Evolutionary conservation across 2,888 invertebrate species (phyloP).

Genomic region (Amphipoea oculea): DNA sequence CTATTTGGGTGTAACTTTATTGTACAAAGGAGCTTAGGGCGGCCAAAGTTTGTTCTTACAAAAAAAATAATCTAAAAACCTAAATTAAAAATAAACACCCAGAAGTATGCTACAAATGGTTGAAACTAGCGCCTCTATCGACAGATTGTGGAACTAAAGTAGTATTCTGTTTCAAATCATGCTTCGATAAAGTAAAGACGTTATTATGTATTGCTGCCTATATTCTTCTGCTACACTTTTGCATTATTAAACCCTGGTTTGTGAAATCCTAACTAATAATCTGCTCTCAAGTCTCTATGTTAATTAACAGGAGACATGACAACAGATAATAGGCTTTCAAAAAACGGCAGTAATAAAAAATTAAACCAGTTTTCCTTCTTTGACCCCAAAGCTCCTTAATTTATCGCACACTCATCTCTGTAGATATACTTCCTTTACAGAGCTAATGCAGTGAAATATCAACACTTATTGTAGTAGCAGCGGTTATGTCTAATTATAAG

Average conservation of each 20-base stretch:
- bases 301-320: not conserved
- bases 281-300: not conserved
- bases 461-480: constrained; percentile 67
- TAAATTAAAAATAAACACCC: not conserved
- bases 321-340: not conserved
- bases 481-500: constrained; percentile 72
- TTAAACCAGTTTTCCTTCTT: not conserved
- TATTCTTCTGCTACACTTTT: not conserved
- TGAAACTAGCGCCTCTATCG: not conserved
- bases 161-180: not conserved
- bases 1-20: constrained; percentile 64
- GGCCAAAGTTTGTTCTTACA: not conserved
- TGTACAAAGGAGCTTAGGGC: constrained; percentile 48
- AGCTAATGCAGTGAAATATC: constrained; percentile 77
- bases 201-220: not conserved
- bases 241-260: not conserved
- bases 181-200: not conserved
- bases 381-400: constrained; percentile 41
- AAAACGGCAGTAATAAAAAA: not conserved
- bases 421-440: constrained; percentile 82
- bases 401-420: constrained; percentile 81
- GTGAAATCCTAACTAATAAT: not conserved
- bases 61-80: not conserved
- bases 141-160: not conserved
- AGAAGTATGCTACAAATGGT: not conserved